Evolutionary conservation across 2,113 vertebrate genomes (phyloP), one percentile per base, ranked within the genome.

Genomic region (Hemibagrus wyckioides): DNA sequence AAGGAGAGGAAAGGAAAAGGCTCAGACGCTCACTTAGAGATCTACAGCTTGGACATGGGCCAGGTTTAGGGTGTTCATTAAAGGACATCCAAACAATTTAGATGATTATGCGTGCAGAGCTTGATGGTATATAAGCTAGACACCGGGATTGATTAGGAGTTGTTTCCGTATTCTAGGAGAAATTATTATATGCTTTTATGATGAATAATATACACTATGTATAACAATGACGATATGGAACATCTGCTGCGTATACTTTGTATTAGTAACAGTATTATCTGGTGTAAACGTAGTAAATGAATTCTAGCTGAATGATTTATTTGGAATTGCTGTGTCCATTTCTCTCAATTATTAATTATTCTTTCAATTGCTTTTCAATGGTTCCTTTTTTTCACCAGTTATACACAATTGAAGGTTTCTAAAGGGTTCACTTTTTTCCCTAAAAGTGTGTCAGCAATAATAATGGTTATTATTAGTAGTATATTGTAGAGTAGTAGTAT

Each of bases 71-170:
- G 21, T 41, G 54, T 59, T 81, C 36, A 57, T 65, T 41, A 69
- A 61, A 36, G 15, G 15, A 79, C 39, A 17, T 84, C 82, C 50
- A 84, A 56, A 77, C 71, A 84, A 23, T 83, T 63, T 87, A n/a
- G 75, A n/a, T n/a, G 23, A 80, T 80, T 86, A 86, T 67, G 39
- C 19, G 44, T 33, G 71, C 59, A 48, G 41, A n/a, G 41, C 41
- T 79, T 36, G 21, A 52, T 39, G 25, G 41, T 65, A 85, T 63
- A 54, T 77, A 52, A 54, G 59, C 30, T 79, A n/a, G 36, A 86
- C 15, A 41, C 44, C 5, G 23, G 30, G 76, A 41, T 79, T 8
- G 44, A 33, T 36, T 52, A 15, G 14, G 15, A 52, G 33, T 28
- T 67, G 44, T 54, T 80, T 80, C 59, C 36, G 2, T 56, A 44